These are phyloP conservation scores for Mythimna impura DNA, from an alignment of 2,888 invertebrate species.

Conservation along the genomic window DNA sequence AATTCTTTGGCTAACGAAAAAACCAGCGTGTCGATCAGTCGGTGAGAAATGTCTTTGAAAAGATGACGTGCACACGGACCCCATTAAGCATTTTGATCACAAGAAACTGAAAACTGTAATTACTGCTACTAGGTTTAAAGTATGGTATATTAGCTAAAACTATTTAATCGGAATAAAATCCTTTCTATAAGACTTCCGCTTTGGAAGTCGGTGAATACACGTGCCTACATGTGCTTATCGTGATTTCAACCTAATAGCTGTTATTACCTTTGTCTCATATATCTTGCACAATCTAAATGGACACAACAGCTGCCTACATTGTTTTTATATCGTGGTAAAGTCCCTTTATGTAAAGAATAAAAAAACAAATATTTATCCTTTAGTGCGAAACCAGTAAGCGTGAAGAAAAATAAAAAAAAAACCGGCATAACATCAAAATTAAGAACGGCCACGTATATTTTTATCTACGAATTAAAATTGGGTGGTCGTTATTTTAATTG, in stretches of 20 bases:
- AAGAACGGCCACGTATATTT: not conserved
- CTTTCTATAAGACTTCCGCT: conserved; percentile 16
- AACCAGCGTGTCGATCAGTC: too few relatives aligned
- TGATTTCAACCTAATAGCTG: conserved; percentile 31
- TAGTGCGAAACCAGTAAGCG: not conserved
- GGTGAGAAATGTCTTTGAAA: too few relatives aligned
- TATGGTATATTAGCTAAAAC: too few relatives aligned
- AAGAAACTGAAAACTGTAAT: too few relatives aligned
- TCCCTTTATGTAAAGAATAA: conserved; percentile 13
- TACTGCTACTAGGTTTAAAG: too few relatives aligned
- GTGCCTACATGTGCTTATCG: not conserved
- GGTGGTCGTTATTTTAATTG: not conserved
- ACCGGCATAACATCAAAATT: not conserved
- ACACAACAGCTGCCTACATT: conserved; percentile 8
- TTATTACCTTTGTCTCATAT: conserved; percentile 42
- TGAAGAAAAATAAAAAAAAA: conserved; percentile 18
- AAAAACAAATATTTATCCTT: not conserved
- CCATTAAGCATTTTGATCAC: too few relatives aligned
- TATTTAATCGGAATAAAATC: not conserved
- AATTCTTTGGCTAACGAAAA: too few relatives aligned
- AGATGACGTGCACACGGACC: too few relatives aligned
- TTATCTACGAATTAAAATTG: not conserved
- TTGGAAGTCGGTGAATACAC: conserved; percentile 3
- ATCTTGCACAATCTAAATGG: conserved; percentile 42
- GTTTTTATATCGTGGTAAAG: conserved; percentile 27